Conservation (phyloP, 1,140 invertebrate genomes). For the Andrena cerasifolii region DNA sequence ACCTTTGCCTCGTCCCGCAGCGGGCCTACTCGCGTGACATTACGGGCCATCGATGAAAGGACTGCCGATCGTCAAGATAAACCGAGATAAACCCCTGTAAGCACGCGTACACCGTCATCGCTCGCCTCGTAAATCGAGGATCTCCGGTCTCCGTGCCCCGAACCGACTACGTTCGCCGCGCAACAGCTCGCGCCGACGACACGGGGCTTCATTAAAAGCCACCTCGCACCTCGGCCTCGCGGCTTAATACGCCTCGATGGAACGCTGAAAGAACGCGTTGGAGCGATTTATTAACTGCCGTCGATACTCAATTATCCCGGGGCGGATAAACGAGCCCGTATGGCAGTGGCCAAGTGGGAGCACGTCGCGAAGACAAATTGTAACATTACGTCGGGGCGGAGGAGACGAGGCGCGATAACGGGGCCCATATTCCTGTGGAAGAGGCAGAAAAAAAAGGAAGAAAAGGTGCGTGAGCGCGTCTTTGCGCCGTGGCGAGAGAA, state of each 20-base stretch:
- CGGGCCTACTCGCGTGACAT: conserved; percentile 7
- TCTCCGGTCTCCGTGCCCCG: neutral
- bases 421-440: conserved; percentile 11
- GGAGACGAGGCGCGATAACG: conserved; percentile 49
- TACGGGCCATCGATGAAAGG: conserved; percentile 9
- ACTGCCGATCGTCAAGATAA: neutral
- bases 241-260: neutral
- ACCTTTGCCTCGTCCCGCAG: conserved; percentile 3
- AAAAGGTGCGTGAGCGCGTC: conserved; percentile 9
- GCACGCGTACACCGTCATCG: neutral
- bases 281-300: conserved; percentile 48
- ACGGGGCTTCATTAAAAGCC: conserved; percentile 7
- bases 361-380: conserved; percentile 45
- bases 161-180: neutral
- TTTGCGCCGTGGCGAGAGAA: neutral
- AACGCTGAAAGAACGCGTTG: conserved; percentile 34
- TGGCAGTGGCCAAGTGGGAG: conserved; percentile 27
- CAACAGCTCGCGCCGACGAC: neutral
- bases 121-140: neutral
- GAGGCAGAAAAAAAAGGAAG: too few relatives aligned
- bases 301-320: conserved; percentile 48
- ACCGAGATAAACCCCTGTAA: neutral
- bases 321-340: conserved; percentile 13
- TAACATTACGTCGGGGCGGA: conserved; percentile 36
- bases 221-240: neutral